phyloP scores from a whole-genome alignment of 2,113 vertebrate genomes.

The Onychostoma macrolepis region DNA sequence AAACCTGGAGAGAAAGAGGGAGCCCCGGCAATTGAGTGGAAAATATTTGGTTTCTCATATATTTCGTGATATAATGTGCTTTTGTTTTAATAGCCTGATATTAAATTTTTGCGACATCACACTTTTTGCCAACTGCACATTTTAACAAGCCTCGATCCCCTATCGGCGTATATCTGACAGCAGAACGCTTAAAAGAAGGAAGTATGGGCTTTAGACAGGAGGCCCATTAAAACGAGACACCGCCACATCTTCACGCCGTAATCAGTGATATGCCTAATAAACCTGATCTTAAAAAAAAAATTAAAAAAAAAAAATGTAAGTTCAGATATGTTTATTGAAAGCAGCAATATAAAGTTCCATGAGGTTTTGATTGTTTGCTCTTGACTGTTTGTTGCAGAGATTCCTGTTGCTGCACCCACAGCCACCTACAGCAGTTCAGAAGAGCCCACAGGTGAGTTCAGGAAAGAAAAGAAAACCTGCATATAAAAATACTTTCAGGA shows the following conservation, averaged over 20 bases:
- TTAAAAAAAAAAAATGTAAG: not conserved
- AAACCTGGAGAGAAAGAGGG: slow-evolving; percentile 54
- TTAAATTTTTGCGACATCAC: slow-evolving; percentile 59
- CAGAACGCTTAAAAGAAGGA: slow-evolving; percentile 50
- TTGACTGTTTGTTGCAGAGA: slow-evolving; percentile 77
- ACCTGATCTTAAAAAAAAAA: too few species aligned
- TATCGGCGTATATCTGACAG: slow-evolving; percentile 50
- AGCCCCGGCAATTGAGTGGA: slow-evolving; percentile 32
- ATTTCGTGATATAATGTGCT: slow-evolving; percentile 64
- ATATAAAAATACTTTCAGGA: not conserved
- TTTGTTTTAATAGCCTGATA: slow-evolving; percentile 62
- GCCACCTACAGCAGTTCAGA: slow-evolving; percentile 87
- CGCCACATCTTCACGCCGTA: slow-evolving; percentile 33
- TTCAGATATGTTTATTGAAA: not conserved
- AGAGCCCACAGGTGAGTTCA: slow-evolving; percentile 86
- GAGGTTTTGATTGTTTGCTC: not conserved
- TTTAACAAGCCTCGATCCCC: slow-evolving; percentile 60
- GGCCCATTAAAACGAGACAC: slow-evolving; percentile 46
- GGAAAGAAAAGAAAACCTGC: not conserved
- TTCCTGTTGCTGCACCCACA: slow-evolving; percentile 88
- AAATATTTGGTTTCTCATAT: slow-evolving; percentile 64
- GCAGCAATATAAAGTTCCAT: not conserved
- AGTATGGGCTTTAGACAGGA: slow-evolving; percentile 40
- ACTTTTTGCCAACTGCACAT: slow-evolving; percentile 59
- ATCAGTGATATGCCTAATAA: slow-evolving; percentile 49